These are phyloP conservation scores for Pelochelys cantorii DNA, from an alignment of 2,797 vertebrate species.

Conservation along the genomic window DNA sequence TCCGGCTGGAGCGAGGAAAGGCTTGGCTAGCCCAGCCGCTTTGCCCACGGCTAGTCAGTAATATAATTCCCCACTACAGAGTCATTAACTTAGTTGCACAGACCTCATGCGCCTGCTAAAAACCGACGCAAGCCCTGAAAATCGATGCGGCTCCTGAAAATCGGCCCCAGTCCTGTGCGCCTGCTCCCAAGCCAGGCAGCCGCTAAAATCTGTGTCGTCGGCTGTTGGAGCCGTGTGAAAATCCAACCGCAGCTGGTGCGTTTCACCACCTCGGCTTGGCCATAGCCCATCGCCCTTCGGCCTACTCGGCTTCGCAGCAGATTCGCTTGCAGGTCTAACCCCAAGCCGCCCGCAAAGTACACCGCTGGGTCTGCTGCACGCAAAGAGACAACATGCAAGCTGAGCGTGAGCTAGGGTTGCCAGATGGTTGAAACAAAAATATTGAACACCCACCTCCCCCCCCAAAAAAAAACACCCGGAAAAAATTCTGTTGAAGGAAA, in stretches of 20 bases:
- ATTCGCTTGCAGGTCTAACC: neutral
- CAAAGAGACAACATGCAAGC: neutral
- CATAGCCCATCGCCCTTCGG: neutral
- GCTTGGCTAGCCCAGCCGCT: conserved; percentile 51
- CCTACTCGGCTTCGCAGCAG: neutral
- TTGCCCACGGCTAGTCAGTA: conserved; percentile 66
- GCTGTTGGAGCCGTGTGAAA: conserved; percentile 3
- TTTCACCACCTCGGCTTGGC: neutral
- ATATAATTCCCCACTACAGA: conserved; percentile 73
- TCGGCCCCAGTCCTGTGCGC: conserved; percentile 5
- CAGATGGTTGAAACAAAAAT: no score
- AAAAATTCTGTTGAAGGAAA: no score
- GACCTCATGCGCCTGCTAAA: neutral
- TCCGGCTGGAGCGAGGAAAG: conserved; percentile 29
- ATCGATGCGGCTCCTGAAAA: neutral
- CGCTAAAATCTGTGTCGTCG: conserved; percentile 11
- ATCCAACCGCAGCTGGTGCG: neutral
- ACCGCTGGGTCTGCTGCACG: neutral
- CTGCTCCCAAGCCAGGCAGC: neutral
- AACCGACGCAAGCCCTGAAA: neutral
- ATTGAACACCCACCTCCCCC: no score
- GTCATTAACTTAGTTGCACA: conserved; percentile 61
- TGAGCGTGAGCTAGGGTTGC: neutral
- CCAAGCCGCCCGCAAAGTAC: fast-evolving
- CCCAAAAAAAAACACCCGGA: no score